Base-by-base conservation (phyloP, 2,888 invertebrate genomes). In the Macrophya alboannulata region DNA sequence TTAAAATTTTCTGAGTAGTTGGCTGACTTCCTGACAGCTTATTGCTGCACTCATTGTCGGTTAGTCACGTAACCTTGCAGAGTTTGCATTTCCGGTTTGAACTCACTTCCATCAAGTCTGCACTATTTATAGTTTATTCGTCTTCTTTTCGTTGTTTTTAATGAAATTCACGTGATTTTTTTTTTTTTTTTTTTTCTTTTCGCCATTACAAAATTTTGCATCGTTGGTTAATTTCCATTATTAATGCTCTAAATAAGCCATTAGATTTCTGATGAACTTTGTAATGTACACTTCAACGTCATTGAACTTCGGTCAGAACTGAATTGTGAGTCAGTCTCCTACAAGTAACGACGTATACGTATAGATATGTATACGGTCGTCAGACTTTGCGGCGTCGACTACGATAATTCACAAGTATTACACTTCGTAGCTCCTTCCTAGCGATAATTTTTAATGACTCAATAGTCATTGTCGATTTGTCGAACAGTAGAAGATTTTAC, bases 1-100 rank as follows among this genome's bases (percentile, higher is more conserved):
- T 25, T 21, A 25, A 62, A 62, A 40, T 40, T 74, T 21, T 17
- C 31, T 4, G 6, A 76, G 76, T 76, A 31, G 48, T 51, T 76
- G 48, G 76, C 76, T 31, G 15, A 76, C 48, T 76, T 51, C 31
- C 76, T 76, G 45, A 25, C 48, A 76, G 8, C 45, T 48, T 74
- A 74, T n/a, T n/a, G n/a, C n/a, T n/a, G n/a, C 48, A 48, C 76
- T 48, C 76, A 48, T 43, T n/a, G 71, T 43, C n/a, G 31, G n/a
- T 72, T 17, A 48, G 15, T 76, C 17, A 55, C 51, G n/a, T 12
- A 17, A 77, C 55, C 77, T 77, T 77, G 55, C 55, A 37, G 15
- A 8, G n/a, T 55, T 77, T 55, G 12, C 55, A 77, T 77, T 77
- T 37, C 17, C 31, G 43, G 31, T 74, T 74, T 10, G 45, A 43